These are phyloP conservation scores for Poecilia velifera DNA, from an alignment of 2,797 vertebrate genomes.

Conservation along the genomic window DNA sequence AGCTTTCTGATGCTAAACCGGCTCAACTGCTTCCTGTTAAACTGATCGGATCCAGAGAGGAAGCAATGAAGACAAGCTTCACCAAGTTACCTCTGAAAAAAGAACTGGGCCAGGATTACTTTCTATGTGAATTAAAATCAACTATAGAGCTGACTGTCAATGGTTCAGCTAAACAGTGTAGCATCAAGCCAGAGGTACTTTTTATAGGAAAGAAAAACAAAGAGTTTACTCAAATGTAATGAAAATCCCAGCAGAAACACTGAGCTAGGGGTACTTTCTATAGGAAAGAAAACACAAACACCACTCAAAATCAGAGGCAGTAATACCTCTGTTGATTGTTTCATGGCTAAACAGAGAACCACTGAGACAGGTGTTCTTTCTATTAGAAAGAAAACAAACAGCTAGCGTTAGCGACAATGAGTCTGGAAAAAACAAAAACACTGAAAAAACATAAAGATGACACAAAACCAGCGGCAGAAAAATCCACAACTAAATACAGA, in stretches of 20 bases:
- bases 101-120: background rate
- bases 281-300: background rate
- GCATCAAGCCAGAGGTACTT: background rate
- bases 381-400: background rate
- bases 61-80: background rate
- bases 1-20: background rate
- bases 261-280: background rate
- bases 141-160: background rate
- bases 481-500: background rate
- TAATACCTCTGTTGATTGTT: background rate
- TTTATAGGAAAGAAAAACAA: background rate
- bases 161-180: background rate
- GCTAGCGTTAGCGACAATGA: background rate
- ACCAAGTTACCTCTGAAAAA: no score
- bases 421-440: background rate
- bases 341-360: background rate
- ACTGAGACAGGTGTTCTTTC: background rate
- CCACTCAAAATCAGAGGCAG: background rate
- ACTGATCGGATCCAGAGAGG: background rate
- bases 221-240: background rate
- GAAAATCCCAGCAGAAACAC: background rate
- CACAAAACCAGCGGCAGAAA: background rate
- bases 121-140: background rate
- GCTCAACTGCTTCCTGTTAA: no score
- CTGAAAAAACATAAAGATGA: background rate